Percentiles rank a stretch among this genome's conserved stretches.
phyloP scores from a whole-genome alignment of 2,888 invertebrate genomes.

The Nudaria mundana region DNA sequence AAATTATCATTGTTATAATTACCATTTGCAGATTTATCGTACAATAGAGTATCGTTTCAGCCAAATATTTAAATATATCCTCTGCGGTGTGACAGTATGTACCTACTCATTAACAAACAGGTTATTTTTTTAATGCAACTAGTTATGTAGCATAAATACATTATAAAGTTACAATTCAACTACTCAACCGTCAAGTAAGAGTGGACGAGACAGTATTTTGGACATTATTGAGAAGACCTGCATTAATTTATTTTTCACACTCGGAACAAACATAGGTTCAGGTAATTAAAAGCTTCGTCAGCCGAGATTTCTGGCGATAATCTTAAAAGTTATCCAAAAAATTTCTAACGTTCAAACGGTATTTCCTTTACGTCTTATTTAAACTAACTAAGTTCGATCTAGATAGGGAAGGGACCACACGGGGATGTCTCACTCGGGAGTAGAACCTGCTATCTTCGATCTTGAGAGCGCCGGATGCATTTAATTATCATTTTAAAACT shows the following conservation, averaged over 20 bases:
- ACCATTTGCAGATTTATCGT: too few relatives aligned
- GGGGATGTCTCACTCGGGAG: conserved; percentile 64
- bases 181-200: not conserved
- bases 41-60: too few relatives aligned
- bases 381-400: conserved; percentile 50
- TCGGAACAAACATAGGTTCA: conserved; percentile 3
- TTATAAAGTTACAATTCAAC: not conserved
- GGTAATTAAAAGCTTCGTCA: conserved; percentile 25
- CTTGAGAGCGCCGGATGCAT: conserved; percentile 46
- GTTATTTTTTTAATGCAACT: not conserved
- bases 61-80: not conserved
- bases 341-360: conserved; percentile 28
- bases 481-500: conserved; percentile 56
- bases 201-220: not conserved
- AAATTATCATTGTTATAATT: too few relatives aligned
- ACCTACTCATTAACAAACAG: not conserved
- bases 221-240: not conserved
- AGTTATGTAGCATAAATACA: conserved; percentile 1
- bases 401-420: conserved; percentile 70
- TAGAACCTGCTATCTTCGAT: conserved; percentile 61
- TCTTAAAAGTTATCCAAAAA: conserved; percentile 30
- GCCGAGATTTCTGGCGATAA: conserved; percentile 24
- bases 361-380: conserved; percentile 36
- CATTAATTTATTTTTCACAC: conserved; percentile 8
- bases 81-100: not conserved